phyloP scores from a whole-genome alignment of 1,140 invertebrate genomes.

The Sarcophaga peregrina region DNA sequence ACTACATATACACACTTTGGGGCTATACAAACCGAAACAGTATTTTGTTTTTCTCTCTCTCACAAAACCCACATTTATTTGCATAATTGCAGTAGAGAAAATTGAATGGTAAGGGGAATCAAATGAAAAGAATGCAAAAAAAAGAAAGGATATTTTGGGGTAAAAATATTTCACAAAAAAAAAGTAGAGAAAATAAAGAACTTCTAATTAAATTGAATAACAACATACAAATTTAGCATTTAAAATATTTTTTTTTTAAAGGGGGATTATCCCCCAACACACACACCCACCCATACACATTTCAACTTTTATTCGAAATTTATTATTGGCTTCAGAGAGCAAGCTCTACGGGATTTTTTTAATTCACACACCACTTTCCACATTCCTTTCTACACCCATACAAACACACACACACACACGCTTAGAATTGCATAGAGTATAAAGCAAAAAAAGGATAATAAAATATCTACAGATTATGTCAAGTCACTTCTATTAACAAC shows the following conservation, averaged over 20 bases:
- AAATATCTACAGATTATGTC: constrained; percentile 14
- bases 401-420: too few relatives aligned
- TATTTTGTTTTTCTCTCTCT: too few relatives aligned
- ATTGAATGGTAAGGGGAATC: too few relatives aligned
- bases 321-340: constrained; percentile 8
- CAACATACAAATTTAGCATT: not conserved
- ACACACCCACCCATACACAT: not conserved
- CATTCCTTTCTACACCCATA: too few relatives aligned
- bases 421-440: too few relatives aligned
- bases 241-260: not conserved
- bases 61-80: not conserved
- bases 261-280: not conserved
- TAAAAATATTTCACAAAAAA: not conserved
- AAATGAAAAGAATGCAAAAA: not conserved
- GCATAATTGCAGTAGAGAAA: not conserved
- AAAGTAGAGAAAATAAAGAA: not conserved
- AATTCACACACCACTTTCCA: too few relatives aligned
- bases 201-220: constrained; percentile 9
- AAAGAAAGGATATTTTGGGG: not conserved
- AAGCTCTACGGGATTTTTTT: not conserved
- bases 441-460: not conserved
- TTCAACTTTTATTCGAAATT: not conserved
- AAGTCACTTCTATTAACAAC: not conserved
- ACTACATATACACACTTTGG: too few relatives aligned
- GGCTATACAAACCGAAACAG: too few relatives aligned